Conservation (phyloP, 2,797 vertebrate species). For the Nyctibius grandis region DNA sequence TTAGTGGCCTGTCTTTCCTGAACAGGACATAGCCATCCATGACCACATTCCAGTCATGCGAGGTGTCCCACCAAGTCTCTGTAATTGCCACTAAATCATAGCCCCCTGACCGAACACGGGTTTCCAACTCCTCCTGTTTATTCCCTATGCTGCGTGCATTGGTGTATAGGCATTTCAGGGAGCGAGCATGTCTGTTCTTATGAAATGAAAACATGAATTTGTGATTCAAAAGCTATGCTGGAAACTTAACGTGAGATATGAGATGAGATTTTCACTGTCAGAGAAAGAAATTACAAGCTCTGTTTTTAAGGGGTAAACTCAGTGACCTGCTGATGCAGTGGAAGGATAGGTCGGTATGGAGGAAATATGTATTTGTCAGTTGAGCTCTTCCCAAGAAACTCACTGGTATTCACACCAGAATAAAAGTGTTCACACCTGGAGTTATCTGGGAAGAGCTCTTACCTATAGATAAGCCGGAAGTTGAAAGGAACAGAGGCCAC, state of each 20-base stretch:
- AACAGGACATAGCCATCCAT: no score
- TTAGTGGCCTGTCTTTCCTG: no score
- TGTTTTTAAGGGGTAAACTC: background rate
- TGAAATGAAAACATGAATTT: background rate
- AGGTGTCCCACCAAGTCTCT: no score
- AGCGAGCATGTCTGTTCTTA: background rate
- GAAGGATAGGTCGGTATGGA: background rate
- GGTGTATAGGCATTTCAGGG: no score
- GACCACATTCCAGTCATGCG: no score
- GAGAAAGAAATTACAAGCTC: background rate
- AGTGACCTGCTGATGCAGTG: background rate
- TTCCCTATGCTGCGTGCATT: no score
- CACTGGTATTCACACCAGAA: background rate
- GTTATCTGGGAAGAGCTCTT: background rate
- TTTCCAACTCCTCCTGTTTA: no score
- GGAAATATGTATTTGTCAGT: background rate
- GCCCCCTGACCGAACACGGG: no score
- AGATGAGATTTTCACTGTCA: background rate
- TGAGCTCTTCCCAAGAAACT: background rate
- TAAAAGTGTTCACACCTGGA: background rate
- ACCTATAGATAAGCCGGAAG: background rate
- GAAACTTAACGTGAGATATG: background rate
- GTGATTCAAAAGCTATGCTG: background rate
- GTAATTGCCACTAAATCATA: no score
- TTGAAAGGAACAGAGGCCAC: background rate